Conservation (phyloP, 2,797 vertebrate species). For the Xenentodon cancila region DNA sequence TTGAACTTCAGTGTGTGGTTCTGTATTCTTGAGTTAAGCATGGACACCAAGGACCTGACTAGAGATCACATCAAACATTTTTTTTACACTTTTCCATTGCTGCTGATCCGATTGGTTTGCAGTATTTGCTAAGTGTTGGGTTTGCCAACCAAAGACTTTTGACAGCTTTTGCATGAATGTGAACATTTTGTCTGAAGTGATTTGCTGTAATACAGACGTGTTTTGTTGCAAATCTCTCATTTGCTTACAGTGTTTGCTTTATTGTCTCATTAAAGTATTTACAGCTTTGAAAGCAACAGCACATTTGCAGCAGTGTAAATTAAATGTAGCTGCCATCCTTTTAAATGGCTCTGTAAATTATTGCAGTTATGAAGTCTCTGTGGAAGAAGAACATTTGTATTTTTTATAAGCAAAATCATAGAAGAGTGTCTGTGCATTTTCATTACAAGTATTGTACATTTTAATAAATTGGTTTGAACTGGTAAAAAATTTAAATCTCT, state of each 20-base stretch:
- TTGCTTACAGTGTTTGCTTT: conserved; percentile 78
- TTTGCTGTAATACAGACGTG: conserved; percentile 64
- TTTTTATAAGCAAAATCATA: conserved; percentile 84
- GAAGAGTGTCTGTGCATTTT: conserved; percentile 51
- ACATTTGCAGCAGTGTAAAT: conserved; percentile 56
- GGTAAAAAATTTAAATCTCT: no score
- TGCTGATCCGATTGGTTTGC: conserved; percentile 83
- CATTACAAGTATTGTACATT: conserved; percentile 59
- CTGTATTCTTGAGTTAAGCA: conserved; percentile 68
- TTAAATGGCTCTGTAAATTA: conserved; percentile 80
- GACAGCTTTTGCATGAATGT: conserved; percentile 91
- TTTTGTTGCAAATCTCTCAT: conserved; percentile 69
- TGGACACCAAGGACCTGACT: conserved; percentile 53
- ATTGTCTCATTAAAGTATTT: conserved; percentile 67
- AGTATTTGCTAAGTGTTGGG: conserved; percentile 83
- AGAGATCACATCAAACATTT: conserved; percentile 54
- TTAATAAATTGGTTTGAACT: conserved; percentile 42
- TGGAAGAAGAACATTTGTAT: conserved; percentile 86
- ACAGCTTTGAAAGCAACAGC: conserved; percentile 55
- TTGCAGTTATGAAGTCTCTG: conserved; percentile 86
- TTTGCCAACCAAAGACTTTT: conserved; percentile 79
- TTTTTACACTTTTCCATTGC: conserved; percentile 73
- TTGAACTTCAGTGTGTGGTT: conserved; percentile 54
- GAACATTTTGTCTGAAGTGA: conserved; percentile 63
- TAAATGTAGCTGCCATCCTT: conserved; percentile 43